phyloP scores from a whole-genome alignment of 2,888 invertebrate genomes.

The Neuroscelio doddi region DNA sequence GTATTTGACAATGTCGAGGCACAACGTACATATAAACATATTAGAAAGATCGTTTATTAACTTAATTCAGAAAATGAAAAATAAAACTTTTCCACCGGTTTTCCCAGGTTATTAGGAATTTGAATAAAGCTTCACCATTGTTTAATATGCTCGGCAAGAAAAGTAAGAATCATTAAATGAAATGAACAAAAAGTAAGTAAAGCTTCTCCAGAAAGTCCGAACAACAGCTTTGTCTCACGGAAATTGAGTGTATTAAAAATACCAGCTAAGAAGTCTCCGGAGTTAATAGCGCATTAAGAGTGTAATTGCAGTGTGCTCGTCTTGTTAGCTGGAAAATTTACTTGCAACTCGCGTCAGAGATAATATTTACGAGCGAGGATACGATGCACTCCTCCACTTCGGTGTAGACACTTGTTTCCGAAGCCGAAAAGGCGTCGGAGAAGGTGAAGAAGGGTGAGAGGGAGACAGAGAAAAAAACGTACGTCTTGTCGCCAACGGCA shows the following conservation, averaged over 20 bases:
- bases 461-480: slow-evolving; percentile 31
- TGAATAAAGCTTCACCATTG: no score
- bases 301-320: slow-evolving; percentile 24
- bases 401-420: background rate
- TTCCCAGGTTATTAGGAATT: no score
- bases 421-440: slow-evolving; percentile 35
- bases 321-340: slow-evolving; percentile 35
- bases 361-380: slow-evolving; percentile 25
- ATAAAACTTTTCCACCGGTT: no score
- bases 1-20: no score
- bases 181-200: slow-evolving; percentile 10
- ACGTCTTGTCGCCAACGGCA: slow-evolving; percentile 15
- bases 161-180: no score
- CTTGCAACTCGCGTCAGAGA: slow-evolving; percentile 19
- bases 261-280: slow-evolving; percentile 29
- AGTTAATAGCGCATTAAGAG: slow-evolving; percentile 34
- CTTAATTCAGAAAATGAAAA: no score
- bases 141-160: background rate
- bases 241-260: slow-evolving; percentile 41
- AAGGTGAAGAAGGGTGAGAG: slow-evolving; percentile 38
- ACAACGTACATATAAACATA: no score
- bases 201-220: slow-evolving; percentile 12
- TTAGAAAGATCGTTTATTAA: no score
- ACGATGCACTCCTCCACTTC: slow-evolving; percentile 2
- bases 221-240: slow-evolving; percentile 35